These are phyloP conservation scores for Melipona quadrifasciata DNA, from an alignment of 1,140 invertebrate species.

Conservation along the genomic window DNA sequence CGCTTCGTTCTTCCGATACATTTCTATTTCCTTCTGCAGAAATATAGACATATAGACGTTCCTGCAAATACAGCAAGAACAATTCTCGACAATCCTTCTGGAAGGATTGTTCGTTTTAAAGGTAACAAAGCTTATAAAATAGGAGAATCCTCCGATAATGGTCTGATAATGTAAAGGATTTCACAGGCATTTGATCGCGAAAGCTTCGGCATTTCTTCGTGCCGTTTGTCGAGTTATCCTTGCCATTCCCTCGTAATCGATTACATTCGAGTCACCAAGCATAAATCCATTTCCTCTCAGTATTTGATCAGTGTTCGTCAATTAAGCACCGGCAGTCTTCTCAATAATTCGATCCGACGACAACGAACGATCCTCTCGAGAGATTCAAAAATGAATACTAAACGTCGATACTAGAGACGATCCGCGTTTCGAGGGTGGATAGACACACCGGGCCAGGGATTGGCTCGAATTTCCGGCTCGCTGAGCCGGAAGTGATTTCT, in stretches of 20 bases:
- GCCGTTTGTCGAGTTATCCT: neutral
- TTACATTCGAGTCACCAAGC: constrained; percentile 16
- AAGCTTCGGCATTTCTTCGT: neutral
- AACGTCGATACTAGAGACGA: constrained; percentile 37
- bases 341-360: constrained; percentile 42
- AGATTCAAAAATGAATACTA: constrained; percentile 42
- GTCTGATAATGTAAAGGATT: constrained; percentile 5
- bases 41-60: neutral
- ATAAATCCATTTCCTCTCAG: constrained; percentile 30
- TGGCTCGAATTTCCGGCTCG: constrained; percentile 70
- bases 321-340: neutral
- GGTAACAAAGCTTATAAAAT: neutral
- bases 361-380: constrained; percentile 7
- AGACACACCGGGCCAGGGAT: constrained; percentile 55
- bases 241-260: neutral
- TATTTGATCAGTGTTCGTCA: constrained; percentile 14
- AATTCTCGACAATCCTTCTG: neutral
- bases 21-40: neutral
- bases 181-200: constrained; percentile 13
- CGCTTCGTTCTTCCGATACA: neutral
- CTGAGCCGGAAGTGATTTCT: constrained; percentile 70
- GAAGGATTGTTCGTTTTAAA: neutral
- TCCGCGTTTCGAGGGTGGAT: constrained; percentile 38
- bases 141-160: neutral
- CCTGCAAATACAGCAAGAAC: neutral